Base-by-base conservation (phyloP, 1,140 invertebrate species). In the Drusus annulatus region DNA sequence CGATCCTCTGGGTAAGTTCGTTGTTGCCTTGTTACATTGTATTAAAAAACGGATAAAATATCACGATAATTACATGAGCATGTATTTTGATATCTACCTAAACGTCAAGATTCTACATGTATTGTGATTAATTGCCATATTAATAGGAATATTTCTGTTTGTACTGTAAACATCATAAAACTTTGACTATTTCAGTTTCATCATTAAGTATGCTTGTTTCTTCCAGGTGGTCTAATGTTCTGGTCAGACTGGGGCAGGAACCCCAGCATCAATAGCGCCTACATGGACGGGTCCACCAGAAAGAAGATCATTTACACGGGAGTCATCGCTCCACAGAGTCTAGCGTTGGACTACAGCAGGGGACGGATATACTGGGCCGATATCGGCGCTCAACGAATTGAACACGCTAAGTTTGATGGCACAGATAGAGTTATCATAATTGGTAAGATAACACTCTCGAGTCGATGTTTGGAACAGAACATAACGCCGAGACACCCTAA, bases 201-300 rank as follows among this genome's bases (percentile, higher is more conserved):
- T 36, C 25, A 65, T 5, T 36, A n/a, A 65, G 36, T 63, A 25
- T 63, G 5, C 5, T n/a, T 7, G 23, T 50, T 69, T 25, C 15
- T 52, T 52, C 8, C 84, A 94, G 94, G 88, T 84, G 94, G 94
- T 5, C 86, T 92, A 4, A 94, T 98, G 93, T 97, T 95, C 85
- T 98, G 96, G 96, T 96, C 94, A 15, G 96, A 98, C 85, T 97
- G 96, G 96, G 96, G 96, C 1, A 89, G 91, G 31, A 89, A 91
- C 28, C 93, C 96, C 1, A 93, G 94, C 85, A 98, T 98, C 62
- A 96, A 97, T 87, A 90, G 93, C 36, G 95, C 96, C 21, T 93
- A 93, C 31, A 96, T 98, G 96, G 96, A 98, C 88, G 97, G 97
- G 0, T 91, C 91, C 3, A 91, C 93, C 25, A 89, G 96, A 6